Conservation (phyloP, 2,888 invertebrate species). For the Pogonocherus hispidulus region DNA sequence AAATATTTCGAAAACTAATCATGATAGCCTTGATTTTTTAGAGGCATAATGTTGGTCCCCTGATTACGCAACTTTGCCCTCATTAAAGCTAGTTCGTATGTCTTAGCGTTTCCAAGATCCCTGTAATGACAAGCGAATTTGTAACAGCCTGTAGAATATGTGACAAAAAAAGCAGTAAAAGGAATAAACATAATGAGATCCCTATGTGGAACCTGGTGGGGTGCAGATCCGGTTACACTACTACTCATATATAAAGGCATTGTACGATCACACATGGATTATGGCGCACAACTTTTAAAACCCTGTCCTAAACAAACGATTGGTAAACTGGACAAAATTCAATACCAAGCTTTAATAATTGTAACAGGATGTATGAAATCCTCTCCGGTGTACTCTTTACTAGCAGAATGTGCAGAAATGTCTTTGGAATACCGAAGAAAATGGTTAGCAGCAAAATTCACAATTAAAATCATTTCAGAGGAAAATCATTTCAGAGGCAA, state of each 20-base stretch:
- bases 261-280: constrained; percentile 27
- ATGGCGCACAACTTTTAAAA: constrained; percentile 8
- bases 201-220: constrained; percentile 21
- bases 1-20: too few species aligned
- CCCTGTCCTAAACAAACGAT: background rate
- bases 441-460: constrained; percentile 14
- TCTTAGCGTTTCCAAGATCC: too few species aligned
- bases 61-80: too few species aligned
- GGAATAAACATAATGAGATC: constrained; percentile 33
- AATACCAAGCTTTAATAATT: constrained; percentile 20
- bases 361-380: constrained; percentile 25
- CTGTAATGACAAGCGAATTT: too few species aligned
- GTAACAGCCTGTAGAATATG: too few species aligned
- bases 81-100: too few species aligned
- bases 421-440: constrained; percentile 7
- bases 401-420: constrained; percentile 25
- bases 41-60: too few species aligned
- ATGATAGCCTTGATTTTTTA: too few species aligned
- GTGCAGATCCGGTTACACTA: constrained; percentile 27
- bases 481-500: constrained; percentile 10
- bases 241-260: constrained; percentile 25
- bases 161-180: constrained; percentile 14
- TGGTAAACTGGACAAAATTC: constrained; percentile 11
- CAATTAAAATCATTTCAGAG: background rate
- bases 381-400: constrained; percentile 23